Percentiles rank a stretch among this genome's conserved stretches.
These are phyloP conservation scores for Drosophila mayaguana DNA, from an alignment of 2,888 invertebrate genomes.

Conservation along the genomic window DNA sequence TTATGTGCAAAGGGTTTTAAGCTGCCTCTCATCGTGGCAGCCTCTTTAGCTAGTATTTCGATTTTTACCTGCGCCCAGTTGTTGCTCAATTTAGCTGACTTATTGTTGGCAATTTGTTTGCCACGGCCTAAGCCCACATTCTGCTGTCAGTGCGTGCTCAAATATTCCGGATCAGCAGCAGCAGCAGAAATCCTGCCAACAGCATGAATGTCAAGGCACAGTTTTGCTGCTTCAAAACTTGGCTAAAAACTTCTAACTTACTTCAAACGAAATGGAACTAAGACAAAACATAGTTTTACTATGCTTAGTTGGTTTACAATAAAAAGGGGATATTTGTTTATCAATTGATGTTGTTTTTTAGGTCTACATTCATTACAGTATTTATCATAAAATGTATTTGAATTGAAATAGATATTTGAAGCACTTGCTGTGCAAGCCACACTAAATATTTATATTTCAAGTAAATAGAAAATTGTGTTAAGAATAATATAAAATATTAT, in stretches of 20 bases:
- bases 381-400: too few species aligned
- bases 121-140: constrained; percentile 39
- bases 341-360: too few species aligned
- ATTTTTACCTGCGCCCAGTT: constrained; percentile 33
- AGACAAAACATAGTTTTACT: background rate
- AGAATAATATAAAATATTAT: too few species aligned
- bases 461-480: too few species aligned
- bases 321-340: background rate
- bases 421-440: too few species aligned
- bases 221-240: background rate
- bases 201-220: constrained; percentile 1
- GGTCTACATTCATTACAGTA: too few species aligned
- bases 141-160: constrained; percentile 23
- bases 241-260: background rate
- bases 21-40: constrained; percentile 29
- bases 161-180: background rate
- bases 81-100: constrained; percentile 72
- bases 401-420: too few species aligned
- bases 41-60: constrained; percentile 19
- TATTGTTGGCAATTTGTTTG: constrained; percentile 71
- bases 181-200: background rate
- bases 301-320: too few species aligned
- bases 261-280: background rate
- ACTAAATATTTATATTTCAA: too few species aligned
- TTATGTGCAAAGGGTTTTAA: constrained; percentile 52